Evolutionary conservation across 2,797 vertebrate species (phyloP).

Genomic region (Rousettus madagascariensis): DNA sequence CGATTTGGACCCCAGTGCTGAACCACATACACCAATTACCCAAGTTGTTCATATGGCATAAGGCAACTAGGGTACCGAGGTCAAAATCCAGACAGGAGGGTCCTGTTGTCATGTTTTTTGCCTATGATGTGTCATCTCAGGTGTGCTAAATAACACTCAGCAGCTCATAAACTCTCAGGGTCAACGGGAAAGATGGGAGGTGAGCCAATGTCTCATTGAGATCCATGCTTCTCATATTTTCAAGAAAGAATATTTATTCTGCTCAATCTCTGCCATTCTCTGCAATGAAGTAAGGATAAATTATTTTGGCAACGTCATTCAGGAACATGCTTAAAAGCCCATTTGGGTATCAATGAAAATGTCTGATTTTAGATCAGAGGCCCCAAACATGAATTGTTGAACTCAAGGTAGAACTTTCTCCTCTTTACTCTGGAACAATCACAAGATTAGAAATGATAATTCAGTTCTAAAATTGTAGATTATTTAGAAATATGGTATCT

Average conservation of each 20-base stretch:
- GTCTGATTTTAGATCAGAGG: neutral
- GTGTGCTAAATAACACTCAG: neutral
- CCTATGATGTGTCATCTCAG: neutral
- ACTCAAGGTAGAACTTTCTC: neutral
- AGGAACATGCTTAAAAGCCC: neutral
- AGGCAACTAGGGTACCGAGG: neutral
- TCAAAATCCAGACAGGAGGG: slow-evolving; percentile 28
- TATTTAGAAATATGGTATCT: neutral
- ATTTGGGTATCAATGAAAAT: neutral
- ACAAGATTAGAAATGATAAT: neutral
- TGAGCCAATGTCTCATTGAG: neutral
- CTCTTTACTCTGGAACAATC: neutral
- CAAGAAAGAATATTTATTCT: neutral
- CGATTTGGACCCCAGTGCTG: neutral
- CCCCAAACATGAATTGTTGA: neutral
- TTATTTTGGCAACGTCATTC: neutral
- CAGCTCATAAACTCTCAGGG: neutral
- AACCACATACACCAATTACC: neutral
- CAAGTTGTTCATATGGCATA: neutral
- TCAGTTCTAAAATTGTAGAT: neutral
- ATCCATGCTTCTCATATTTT: neutral
- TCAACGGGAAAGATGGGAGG: neutral
- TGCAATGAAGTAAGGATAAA: neutral
- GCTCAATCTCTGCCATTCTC: neutral
- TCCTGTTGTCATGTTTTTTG: neutral